These are phyloP conservation scores for Coptotermes formosanus DNA, from an alignment of 1,140 invertebrate species.

Conservation along the genomic window DNA sequence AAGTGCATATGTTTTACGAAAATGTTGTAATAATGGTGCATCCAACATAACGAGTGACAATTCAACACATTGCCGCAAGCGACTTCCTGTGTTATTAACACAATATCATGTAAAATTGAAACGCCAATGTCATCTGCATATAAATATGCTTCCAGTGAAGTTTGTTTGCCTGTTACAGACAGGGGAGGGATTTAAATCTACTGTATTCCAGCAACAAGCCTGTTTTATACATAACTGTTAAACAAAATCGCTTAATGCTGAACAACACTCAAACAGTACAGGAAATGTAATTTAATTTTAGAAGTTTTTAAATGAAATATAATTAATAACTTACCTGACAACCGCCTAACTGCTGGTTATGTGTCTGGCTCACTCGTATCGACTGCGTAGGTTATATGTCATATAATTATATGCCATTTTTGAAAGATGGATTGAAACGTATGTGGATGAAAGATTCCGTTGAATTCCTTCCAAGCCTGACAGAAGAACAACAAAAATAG, in stretches of 20 bases:
- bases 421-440: no score
- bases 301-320: no score
- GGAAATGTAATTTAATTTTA: neutral
- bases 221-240: neutral
- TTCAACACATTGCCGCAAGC: neutral
- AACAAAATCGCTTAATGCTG: neutral
- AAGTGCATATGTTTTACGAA: neutral
- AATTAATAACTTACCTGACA: no score
- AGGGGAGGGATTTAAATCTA: neutral
- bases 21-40: neutral
- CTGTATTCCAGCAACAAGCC: neutral
- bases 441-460: no score
- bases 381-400: no score
- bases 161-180: neutral
- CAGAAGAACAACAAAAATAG: no score
- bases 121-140: constrained; percentile 6
- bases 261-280: neutral
- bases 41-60: neutral
- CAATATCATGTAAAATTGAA: neutral
- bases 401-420: no score
- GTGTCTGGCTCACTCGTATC: no score
- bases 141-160: neutral
- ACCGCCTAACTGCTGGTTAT: no score
- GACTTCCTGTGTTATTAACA: neutral
- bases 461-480: no score